Percentiles rank a stretch among this genome's conserved stretches.
phyloP scores from a whole-genome alignment of 2,888 invertebrate species.

The Cosmia pyralina region DNA sequence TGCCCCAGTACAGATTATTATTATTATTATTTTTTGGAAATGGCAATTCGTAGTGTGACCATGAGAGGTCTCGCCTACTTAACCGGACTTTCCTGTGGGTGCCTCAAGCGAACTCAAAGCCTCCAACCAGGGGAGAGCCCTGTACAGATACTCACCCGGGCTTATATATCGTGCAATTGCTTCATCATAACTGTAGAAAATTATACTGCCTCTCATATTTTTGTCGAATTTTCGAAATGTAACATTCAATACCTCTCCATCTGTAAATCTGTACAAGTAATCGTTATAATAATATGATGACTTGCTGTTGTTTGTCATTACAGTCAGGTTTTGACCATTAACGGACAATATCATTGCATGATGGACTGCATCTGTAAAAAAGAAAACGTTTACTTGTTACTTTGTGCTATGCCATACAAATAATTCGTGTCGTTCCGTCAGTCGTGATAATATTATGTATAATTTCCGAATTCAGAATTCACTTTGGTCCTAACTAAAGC shows the following conservation, averaged over 20 bases:
- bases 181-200: not conserved
- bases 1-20: too few relatives aligned
- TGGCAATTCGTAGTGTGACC: too few relatives aligned
- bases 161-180: not conserved
- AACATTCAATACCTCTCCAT: not conserved
- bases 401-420: too few relatives aligned
- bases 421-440: not conserved
- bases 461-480: too few relatives aligned
- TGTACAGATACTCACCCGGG: not conserved
- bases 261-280: not conserved
- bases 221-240: not conserved
- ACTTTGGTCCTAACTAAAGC: too few relatives aligned
- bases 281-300: not conserved
- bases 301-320: not conserved
- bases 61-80: too few relatives aligned
- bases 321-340: not conserved
- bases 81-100: too few relatives aligned
- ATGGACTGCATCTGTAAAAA: not conserved
- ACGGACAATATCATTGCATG: not conserved
- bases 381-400: not conserved
- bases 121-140: too few relatives aligned
- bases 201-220: not conserved
- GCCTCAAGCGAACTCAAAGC: too few relatives aligned
- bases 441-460: not conserved
- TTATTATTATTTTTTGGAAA: too few relatives aligned